Conservation (phyloP, 2,888 invertebrate genomes). For the Psylliodes chrysocephalus region DNA sequence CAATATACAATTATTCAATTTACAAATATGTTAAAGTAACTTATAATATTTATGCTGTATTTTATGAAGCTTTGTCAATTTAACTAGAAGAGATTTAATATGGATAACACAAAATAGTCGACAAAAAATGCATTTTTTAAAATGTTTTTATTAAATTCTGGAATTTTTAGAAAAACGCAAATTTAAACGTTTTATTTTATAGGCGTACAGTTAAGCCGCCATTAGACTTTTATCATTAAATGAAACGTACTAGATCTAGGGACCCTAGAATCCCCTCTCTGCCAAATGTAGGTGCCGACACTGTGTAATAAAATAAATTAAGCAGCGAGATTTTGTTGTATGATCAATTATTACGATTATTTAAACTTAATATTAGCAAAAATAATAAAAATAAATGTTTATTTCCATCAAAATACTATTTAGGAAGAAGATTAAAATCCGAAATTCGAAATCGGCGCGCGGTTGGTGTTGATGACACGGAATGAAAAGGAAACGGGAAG, state of each 20-base stretch:
- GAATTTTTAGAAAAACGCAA: too few species aligned
- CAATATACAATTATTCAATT: too few species aligned
- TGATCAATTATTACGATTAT: neutral
- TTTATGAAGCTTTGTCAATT: too few species aligned
- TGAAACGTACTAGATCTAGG: conserved; percentile 7
- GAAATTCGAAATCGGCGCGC: conserved; percentile 27
- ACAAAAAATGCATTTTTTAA: too few species aligned
- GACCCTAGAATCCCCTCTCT: conserved; percentile 19
- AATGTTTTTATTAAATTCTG: too few species aligned
- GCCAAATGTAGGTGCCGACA: conserved; percentile 23
- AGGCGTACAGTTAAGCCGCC: too few species aligned
- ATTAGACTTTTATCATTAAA: neutral
- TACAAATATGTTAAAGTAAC: too few species aligned
- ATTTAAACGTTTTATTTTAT: too few species aligned
- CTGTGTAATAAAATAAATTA: conserved; percentile 9
- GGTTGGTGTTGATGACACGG: conserved; percentile 6
- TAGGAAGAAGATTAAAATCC: neutral
- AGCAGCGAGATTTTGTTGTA: neutral
- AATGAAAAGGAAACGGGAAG: conserved; percentile 31
- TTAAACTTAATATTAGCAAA: neutral
- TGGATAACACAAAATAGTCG: too few species aligned
- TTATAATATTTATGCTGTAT: too few species aligned
- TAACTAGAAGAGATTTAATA: too few species aligned
- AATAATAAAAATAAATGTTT: neutral
- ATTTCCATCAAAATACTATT: neutral